Evolutionary conservation across 2,888 invertebrate species (phyloP).

Genomic region (Isoperla grammatica): DNA sequence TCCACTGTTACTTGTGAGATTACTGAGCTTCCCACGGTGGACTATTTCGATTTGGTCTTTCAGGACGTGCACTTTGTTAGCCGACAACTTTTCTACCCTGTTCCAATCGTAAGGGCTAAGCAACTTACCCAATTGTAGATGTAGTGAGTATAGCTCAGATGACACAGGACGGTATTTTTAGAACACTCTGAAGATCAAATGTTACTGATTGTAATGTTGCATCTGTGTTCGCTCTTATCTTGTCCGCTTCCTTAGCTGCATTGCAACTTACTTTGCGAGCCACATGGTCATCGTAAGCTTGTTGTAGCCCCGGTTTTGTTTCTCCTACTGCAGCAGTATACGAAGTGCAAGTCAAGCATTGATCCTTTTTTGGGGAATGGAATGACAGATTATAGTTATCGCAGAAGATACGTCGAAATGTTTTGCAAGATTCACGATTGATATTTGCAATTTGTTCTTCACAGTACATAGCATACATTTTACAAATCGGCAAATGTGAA

Average conservation of each 20-base stretch:
- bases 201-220: conserved; percentile 34
- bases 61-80: too few relatives aligned
- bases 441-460: conserved; percentile 24
- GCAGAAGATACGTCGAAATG: conserved; percentile 29
- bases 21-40: too few relatives aligned
- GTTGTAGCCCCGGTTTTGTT: neutral
- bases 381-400: conserved; percentile 31
- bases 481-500: conserved; percentile 28
- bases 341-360: conserved; percentile 29
- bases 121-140: too few relatives aligned
- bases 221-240: conserved; percentile 31
- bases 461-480: conserved; percentile 31
- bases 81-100: too few relatives aligned
- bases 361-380: conserved; percentile 32
- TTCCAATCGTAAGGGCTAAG: too few relatives aligned
- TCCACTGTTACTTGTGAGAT: too few relatives aligned
- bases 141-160: too few relatives aligned
- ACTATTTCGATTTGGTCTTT: too few relatives aligned
- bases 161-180: conserved; percentile 37
- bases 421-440: conserved; percentile 25
- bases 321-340: conserved; percentile 13
- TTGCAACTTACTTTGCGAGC: conserved; percentile 19
- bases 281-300: conserved; percentile 7
- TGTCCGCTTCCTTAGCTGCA: conserved; percentile 27
- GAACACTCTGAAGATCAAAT: conserved; percentile 37